Evolutionary conservation across 2,888 invertebrate genomes (phyloP), one percentile per base, ranked within the genome.

Genomic region (Drosophila falleni): DNA sequence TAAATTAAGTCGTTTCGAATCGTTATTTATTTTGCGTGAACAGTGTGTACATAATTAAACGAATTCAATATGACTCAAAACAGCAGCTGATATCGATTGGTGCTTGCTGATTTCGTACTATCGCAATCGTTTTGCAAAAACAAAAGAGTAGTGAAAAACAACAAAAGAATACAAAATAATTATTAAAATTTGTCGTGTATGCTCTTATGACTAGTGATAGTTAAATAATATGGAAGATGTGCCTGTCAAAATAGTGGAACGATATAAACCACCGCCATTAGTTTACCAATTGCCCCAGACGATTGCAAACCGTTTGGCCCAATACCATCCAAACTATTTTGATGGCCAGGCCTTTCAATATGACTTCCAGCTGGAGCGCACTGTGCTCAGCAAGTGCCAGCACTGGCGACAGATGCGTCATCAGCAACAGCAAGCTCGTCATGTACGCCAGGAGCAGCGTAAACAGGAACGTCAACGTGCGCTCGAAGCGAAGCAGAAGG

Each of bases 201-300:
- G 78, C 72, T 69, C 63, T 33, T 51, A 79, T 80, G 76, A 51
- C 50, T 50, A 64, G 49, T 56, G 63, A 49, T 62, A 58, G 61
- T 42, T 46, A 51, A 63, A 72, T 79, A 84, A 81, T 72, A 96
- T 97, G 95, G 97, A 97, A 93, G 96, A 96, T 80, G 95, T 97
- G 83, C 96, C 96, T 89, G 97, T 97, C 69, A 97, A 97, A 94
- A 97, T 97, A 92, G 96, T 96, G 51, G 97, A 97, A 93, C 96
- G 95, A 87, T 97, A 96, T 91, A 96, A 97, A 91, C 96, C 97
- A 78, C 97, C 97, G 26, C 95, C 95, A 62, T 95, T 94, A 91
- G 94, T 95, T 56, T 94, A 94, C 79, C 91, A 91, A 56, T 90
- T 95, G 71, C 95, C 95, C 44, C 94, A 94, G 71, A 93, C 94